These are phyloP conservation scores for Smithornis capensis DNA, from an alignment of 2,113 vertebrate genomes.

Conservation along the genomic window DNA sequence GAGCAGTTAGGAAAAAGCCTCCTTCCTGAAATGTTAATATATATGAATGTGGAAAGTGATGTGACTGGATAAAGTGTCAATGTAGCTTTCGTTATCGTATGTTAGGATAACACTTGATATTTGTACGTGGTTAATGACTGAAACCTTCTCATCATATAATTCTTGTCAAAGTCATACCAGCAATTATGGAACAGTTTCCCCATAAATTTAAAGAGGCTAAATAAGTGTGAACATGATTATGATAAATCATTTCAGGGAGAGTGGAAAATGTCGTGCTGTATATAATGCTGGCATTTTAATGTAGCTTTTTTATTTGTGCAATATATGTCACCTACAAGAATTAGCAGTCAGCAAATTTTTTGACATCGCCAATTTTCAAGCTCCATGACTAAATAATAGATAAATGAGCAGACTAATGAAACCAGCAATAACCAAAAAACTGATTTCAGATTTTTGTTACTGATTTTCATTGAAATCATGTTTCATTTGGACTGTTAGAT, in stretches of 20 bases:
- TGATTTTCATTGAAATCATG: background rate
- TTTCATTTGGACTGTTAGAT: background rate
- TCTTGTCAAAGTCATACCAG: slow-evolving; percentile 42
- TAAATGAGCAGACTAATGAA: slow-evolving; percentile 36
- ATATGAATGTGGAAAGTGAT: background rate
- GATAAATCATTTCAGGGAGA: slow-evolving; percentile 26
- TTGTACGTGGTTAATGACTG: slow-evolving; percentile 22
- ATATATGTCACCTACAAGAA: background rate
- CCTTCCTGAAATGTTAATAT: background rate
- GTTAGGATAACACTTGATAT: background rate
- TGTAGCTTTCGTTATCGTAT: background rate
- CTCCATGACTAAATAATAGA: slow-evolving; percentile 64
- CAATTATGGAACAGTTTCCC: slow-evolving; percentile 28
- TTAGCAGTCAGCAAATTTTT: slow-evolving; percentile 53
- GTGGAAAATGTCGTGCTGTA: background rate
- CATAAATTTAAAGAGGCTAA: slow-evolving; percentile 7
- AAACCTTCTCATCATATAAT: slow-evolving; percentile 9
- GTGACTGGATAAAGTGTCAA: background rate
- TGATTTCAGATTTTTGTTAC: background rate
- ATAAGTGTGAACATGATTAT: background rate
- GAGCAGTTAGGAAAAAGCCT: background rate
- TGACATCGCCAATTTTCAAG: slow-evolving; percentile 71
- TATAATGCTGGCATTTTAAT: slow-evolving; percentile 32
- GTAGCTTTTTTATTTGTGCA: slow-evolving; percentile 15
- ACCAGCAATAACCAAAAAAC: background rate